Evolutionary conservation across 2,113 vertebrate genomes (phyloP).

Genomic region (Python bivittatus): DNA sequence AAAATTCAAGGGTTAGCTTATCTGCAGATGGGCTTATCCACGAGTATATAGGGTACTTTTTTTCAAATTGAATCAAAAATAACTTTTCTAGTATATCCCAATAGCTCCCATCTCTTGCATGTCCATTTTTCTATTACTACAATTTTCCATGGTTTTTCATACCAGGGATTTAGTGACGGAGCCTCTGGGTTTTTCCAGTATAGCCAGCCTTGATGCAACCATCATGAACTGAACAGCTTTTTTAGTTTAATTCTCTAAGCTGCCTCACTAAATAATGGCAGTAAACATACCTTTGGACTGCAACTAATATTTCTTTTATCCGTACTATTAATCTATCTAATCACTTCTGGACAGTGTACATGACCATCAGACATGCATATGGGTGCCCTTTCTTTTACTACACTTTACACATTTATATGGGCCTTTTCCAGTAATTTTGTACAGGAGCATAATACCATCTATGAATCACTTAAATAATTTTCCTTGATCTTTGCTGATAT

Average conservation of each 20-base stretch:
- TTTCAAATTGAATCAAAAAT: too few species aligned
- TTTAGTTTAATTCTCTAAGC: background rate
- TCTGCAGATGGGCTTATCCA: too few species aligned
- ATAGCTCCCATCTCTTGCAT: too few species aligned
- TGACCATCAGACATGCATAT: background rate
- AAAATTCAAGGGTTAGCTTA: too few species aligned
- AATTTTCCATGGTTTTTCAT: too few species aligned
- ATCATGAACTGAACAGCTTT: too few species aligned
- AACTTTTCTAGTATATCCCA: too few species aligned
- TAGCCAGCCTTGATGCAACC: too few species aligned
- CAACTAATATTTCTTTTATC: background rate
- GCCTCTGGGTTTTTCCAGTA: too few species aligned
- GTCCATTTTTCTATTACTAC: too few species aligned
- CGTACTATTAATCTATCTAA: background rate
- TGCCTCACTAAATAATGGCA: background rate
- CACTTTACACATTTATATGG: background rate
- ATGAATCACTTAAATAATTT: background rate
- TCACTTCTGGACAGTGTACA: background rate
- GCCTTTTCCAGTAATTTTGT: background rate
- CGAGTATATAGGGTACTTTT: too few species aligned
- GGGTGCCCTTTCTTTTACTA: background rate
- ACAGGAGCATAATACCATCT: background rate
- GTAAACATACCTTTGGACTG: background rate
- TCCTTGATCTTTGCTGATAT: background rate
- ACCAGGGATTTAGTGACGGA: too few species aligned